Evolutionary conservation across 2,888 invertebrate genomes (phyloP), one percentile per base, ranked within the genome.

Genomic region (Noctua janthina): DNA sequence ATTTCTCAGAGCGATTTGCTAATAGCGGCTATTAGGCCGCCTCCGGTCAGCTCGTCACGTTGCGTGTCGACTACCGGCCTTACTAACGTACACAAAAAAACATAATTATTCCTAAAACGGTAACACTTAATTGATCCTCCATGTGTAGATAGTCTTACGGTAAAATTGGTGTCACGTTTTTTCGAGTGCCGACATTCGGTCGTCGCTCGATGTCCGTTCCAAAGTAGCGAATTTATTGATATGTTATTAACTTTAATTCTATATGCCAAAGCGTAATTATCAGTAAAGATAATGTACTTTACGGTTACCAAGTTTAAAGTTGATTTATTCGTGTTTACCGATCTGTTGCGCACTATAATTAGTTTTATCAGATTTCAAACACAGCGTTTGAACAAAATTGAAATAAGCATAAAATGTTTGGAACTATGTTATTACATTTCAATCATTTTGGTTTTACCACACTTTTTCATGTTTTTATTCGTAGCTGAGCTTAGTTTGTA

Each of bases 71-170:
- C 96, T 95, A 94, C 95, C 92, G 93, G 94, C 94, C 92, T 94
- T 94, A 92, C 91, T 87, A 88, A 89, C 87, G 83, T 88, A 87
- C 83, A 93, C 92, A 95, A 96, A 95, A 35, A 95, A 95, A 95
- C 90, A 92, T 95, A 95, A 96, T 96, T 96, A 96, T 95, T 94
- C 92, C 93, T 91, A 94, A 95, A 96, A 96, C 96, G 96, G 96
- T 96, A 96, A 94, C 94, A 94, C 92, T 92, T 93, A 94, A 96
- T 96, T 94, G 94, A 94, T 94, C 94, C 88, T 92, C 91, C 91
- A 91, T 92, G 91, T 91, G 92, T 91, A 91, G 92, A 93, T 92
- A 90, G 92, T 88, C 90, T 94, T 94, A 95, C 95, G 95, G 95
- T 95, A 94, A 92, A 93, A 92, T 91, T 88, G 90, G 92, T 94